A percentile compares a stretch with the other conserved stretches of the same genome.
Evolutionary conservation across 2,113 vertebrate genomes (phyloP).

Genomic region (Paracanthobrama guichenoti): DNA sequence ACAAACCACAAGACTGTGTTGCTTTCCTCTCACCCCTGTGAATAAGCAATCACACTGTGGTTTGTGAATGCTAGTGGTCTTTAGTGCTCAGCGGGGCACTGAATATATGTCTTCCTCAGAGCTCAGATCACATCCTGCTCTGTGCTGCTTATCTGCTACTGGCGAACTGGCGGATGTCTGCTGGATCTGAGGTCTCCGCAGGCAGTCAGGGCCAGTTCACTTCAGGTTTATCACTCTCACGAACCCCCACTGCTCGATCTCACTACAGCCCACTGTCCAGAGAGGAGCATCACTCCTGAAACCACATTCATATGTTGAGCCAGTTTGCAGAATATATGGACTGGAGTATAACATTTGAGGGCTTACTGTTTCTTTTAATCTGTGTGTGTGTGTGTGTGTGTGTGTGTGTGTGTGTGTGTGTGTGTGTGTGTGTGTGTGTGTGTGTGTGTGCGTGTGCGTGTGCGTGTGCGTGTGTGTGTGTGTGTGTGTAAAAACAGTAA

Average conservation of each 20-base stretch:
- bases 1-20: background rate
- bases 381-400: no score
- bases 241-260: background rate
- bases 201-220: slow-evolving; percentile 12
- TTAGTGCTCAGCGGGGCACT: slow-evolving; percentile 29
- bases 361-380: background rate
- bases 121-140: background rate
- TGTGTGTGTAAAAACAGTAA: background rate
- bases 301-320: background rate
- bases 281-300: background rate
- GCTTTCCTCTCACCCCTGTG: background rate
- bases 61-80: slow-evolving; percentile 13
- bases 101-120: slow-evolving; percentile 14
- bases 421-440: no score
- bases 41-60: slow-evolving; percentile 9
- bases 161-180: slow-evolving; percentile 22
- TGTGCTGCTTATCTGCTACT: slow-evolving; percentile 16
- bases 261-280: background rate
- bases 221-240: slow-evolving; percentile 6
- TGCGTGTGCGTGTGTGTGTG: no score
- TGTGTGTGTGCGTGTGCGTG: no score
- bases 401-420: no score
- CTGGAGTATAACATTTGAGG: background rate
- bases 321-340: background rate
- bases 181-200: slow-evolving; percentile 9